These are phyloP conservation scores for Amblyopsis rosae DNA, from an alignment of 2,113 vertebrate species.

Conservation along the genomic window DNA sequence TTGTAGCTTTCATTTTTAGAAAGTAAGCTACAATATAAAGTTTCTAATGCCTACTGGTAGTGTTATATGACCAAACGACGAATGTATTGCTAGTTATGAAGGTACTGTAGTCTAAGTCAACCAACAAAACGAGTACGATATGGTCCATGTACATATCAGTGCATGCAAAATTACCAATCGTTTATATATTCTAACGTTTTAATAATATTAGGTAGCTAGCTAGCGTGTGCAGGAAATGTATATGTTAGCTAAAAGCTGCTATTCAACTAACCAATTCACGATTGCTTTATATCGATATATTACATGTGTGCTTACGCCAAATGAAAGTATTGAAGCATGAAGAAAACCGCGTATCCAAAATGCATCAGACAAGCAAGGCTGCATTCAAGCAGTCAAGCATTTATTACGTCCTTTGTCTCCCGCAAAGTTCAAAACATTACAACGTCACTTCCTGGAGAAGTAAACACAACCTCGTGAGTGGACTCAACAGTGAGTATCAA, in stretches of 20 bases:
- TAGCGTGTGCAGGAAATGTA: not conserved
- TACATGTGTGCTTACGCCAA: slow-evolving; percentile 33
- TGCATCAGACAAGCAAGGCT: slow-evolving; percentile 6
- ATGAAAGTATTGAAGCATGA: slow-evolving; percentile 45
- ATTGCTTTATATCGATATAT: not conserved
- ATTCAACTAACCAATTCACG: not conserved
- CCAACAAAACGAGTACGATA: not conserved
- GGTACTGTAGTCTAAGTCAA: not conserved
- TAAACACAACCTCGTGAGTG: slow-evolving; percentile 17
- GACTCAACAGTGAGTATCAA: not conserved
- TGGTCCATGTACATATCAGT: not conserved
- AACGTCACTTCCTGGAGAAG: slow-evolving; percentile 72
- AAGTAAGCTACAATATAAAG: too few species aligned
- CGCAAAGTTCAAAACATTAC: slow-evolving; percentile 67
- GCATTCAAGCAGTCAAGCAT: not conserved
- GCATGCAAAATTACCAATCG: not conserved
- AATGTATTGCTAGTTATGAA: too few species aligned
- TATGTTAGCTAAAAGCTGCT: not conserved
- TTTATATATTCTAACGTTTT: too few species aligned
- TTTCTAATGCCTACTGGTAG: too few species aligned
- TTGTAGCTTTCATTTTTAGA: too few species aligned
- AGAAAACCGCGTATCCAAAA: slow-evolving; percentile 26
- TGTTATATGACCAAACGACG: too few species aligned
- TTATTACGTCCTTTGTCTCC: slow-evolving; percentile 33
- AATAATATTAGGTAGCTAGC: not conserved